Evolutionary conservation across 2,888 invertebrate species (phyloP).

Genomic region (Cataglyphis altisquamis): DNA sequence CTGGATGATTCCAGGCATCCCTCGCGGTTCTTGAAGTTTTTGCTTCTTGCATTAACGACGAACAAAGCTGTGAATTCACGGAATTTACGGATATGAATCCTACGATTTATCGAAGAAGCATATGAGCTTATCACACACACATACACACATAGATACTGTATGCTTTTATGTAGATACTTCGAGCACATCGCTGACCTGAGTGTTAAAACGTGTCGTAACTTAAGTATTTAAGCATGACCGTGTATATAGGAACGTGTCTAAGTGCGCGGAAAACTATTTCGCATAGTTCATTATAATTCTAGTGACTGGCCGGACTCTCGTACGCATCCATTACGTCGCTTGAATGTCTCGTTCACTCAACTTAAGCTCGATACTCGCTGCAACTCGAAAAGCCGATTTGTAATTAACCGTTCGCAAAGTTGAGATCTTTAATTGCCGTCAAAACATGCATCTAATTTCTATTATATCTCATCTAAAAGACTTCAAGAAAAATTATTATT

Average conservation of each 20-base stretch:
- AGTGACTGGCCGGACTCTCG: slow-evolving; percentile 38
- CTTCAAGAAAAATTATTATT: not conserved
- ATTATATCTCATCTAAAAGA: not conserved
- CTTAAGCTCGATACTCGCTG: slow-evolving; percentile 27
- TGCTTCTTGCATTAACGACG: slow-evolving; percentile 9
- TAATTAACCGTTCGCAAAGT: slow-evolving; percentile 37
- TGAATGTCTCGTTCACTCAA: slow-evolving; percentile 11
- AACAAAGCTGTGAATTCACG: not conserved
- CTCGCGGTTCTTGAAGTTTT: slow-evolving; percentile 27
- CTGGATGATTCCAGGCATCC: slow-evolving; percentile 35
- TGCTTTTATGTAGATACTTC: slow-evolving; percentile 9
- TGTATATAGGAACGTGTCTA: slow-evolving; percentile 48
- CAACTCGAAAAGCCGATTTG: slow-evolving; percentile 42
- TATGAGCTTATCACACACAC: not conserved
- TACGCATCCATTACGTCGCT: slow-evolving; percentile 48
- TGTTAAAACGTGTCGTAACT: slow-evolving; percentile 53
- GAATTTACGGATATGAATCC: not conserved
- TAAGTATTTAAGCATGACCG: slow-evolving; percentile 31
- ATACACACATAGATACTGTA: not conserved
- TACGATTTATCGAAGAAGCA: not conserved
- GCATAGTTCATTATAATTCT: slow-evolving; percentile 54
- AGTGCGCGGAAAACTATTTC: slow-evolving; percentile 53
- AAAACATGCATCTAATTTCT: slow-evolving; percentile 43
- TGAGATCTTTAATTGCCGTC: slow-evolving; percentile 28
- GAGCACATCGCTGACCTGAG: slow-evolving; percentile 36